Conservation (phyloP, 2,888 invertebrate species). For the Parnassius glacialis region DNA sequence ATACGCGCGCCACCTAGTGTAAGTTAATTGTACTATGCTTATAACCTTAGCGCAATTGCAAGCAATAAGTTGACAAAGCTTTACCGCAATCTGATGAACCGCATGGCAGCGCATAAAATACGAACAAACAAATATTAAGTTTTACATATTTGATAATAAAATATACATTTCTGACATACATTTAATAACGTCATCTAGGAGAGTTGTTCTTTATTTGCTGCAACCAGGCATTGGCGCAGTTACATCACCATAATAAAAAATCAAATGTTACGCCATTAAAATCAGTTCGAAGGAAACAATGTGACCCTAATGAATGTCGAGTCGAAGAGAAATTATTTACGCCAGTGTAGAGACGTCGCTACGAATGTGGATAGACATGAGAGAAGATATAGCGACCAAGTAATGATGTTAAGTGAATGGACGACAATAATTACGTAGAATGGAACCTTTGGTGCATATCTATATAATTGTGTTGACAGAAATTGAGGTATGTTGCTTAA, state of each 20-base stretch:
- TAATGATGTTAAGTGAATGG: slow-evolving; percentile 76
- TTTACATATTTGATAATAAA: no score
- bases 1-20: no score
- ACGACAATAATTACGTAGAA: slow-evolving; percentile 71
- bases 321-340: slow-evolving; percentile 73
- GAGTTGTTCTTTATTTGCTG: background rate
- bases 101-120: no score
- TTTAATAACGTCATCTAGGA: background rate
- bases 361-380: slow-evolving; percentile 60
- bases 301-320: slow-evolving; percentile 68
- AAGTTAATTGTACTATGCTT: no score
- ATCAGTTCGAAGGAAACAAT: slow-evolving; percentile 62
- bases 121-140: no score
- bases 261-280: slow-evolving; percentile 65
- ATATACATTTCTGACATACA: no score
- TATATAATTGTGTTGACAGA: slow-evolving; percentile 64
- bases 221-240: slow-evolving; percentile 23
- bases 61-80: no score
- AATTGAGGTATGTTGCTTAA: slow-evolving; percentile 34
- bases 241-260: slow-evolving; percentile 64
- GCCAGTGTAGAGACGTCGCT: slow-evolving; percentile 59
- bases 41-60: no score
- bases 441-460: slow-evolving; percentile 68
- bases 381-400: slow-evolving; percentile 71
- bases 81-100: no score